Conservation (phyloP, 2,113 vertebrate genomes). For the Forbesichthys papilliferus region DNA sequence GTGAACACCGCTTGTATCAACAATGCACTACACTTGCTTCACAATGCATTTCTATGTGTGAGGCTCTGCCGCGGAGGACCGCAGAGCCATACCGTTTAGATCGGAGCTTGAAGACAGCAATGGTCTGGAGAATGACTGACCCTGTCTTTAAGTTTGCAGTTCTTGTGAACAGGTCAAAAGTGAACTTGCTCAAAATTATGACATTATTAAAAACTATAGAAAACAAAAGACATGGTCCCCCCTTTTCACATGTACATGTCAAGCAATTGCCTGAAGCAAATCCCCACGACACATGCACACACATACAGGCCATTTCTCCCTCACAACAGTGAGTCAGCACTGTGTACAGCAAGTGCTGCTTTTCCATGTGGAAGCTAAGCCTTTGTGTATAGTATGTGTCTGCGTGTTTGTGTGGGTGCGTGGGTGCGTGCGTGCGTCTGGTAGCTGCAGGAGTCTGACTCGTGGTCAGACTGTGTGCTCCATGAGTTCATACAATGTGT, state of each 20-base stretch:
- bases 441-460: conserved; percentile 24
- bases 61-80: too few species aligned
- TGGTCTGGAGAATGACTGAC: too few species aligned
- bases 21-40: too few species aligned
- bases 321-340: neutral
- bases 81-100: too few species aligned
- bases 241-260: neutral
- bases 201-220: neutral
- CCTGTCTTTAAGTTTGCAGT: too few species aligned
- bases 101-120: too few species aligned
- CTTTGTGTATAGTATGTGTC: conserved; percentile 17
- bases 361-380: neutral
- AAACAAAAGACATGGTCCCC: neutral
- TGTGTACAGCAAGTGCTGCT: neutral
- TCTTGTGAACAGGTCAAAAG: too few species aligned
- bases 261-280: neutral
- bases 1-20: too few species aligned
- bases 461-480: conserved; percentile 16
- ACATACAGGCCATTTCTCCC: conserved; percentile 7
- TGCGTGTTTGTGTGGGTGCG: neutral
- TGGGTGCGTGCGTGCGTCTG: neutral
- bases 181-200: too few species aligned
- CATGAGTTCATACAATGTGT: neutral
- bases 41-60: too few species aligned
- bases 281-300: neutral